phyloP scores from a whole-genome alignment of 2,888 invertebrate genomes.

The Asteroscopus sphinx region DNA sequence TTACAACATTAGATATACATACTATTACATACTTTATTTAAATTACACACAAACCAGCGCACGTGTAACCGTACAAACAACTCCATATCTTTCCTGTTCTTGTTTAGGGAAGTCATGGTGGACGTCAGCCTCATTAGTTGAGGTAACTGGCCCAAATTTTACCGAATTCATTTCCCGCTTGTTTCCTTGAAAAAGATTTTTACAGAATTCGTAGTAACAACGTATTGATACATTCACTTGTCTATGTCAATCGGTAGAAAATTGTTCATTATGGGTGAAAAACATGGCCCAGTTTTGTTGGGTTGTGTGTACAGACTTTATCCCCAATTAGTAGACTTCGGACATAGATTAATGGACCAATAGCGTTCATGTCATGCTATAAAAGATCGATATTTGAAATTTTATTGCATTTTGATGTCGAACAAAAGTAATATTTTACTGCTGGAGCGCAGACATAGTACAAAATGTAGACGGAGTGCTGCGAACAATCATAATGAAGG shows the following conservation, averaged over 20 bases:
- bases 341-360: constrained; percentile 30
- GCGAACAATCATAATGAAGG: too few relatives aligned
- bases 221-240: constrained; percentile 42
- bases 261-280: constrained; percentile 34
- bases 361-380: constrained; percentile 17
- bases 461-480: too few relatives aligned
- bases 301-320: constrained; percentile 19
- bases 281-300: constrained; percentile 35
- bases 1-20: too few relatives aligned
- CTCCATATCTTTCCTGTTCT: constrained; percentile 70
- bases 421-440: constrained; percentile 3
- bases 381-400: constrained; percentile 32
- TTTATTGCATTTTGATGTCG: constrained; percentile 30
- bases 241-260: constrained; percentile 40
- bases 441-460: too few relatives aligned
- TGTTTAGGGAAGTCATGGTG: constrained; percentile 81
- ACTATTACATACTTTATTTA: too few relatives aligned
- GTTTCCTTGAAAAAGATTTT: constrained; percentile 75
- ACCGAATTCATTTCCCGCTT: constrained; percentile 81
- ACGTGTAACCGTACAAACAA: too few relatives aligned
- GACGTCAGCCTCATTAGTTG: constrained; percentile 87
- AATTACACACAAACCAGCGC: too few relatives aligned
- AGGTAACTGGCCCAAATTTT: constrained; percentile 85
- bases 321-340: constrained; percentile 40
- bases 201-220: constrained; percentile 59